Evolutionary conservation across 2,113 vertebrate genomes (phyloP).

Genomic region (Podilymbus podiceps): DNA sequence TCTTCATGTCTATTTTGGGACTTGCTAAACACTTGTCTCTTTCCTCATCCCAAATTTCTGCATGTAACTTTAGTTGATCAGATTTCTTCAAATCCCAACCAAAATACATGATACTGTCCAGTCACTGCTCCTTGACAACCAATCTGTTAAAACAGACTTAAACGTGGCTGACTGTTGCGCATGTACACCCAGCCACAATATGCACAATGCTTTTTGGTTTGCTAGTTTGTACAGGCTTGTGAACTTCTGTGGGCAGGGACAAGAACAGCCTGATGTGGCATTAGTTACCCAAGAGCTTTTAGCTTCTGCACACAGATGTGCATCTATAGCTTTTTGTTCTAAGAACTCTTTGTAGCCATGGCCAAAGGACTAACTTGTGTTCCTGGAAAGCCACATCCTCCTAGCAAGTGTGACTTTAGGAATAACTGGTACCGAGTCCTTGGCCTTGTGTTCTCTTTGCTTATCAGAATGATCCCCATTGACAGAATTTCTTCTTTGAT

Average conservation of each 20-base stretch:
- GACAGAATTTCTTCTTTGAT: neutral
- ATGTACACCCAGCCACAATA: neutral
- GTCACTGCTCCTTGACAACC: neutral
- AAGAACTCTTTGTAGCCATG: neutral
- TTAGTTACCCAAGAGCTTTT: neutral
- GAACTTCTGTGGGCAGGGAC: neutral
- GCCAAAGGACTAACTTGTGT: neutral
- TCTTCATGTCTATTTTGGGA: constrained; percentile 6
- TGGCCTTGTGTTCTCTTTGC: neutral
- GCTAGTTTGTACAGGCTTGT: neutral
- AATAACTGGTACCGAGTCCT: neutral
- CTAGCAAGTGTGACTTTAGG: neutral
- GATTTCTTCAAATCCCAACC: neutral
- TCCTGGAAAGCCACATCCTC: neutral
- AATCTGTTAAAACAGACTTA: neutral
- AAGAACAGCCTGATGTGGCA: neutral
- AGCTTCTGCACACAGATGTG: neutral
- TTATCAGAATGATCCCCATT: neutral
- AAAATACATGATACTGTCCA: neutral
- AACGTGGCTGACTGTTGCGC: neutral
- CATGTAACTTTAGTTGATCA: neutral
- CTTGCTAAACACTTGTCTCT: neutral
- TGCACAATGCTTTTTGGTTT: neutral
- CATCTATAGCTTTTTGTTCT: neutral
- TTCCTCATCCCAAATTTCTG: neutral